Conservation (phyloP, 2,113 vertebrate species). For the Colistium nudipinnis region DNA sequence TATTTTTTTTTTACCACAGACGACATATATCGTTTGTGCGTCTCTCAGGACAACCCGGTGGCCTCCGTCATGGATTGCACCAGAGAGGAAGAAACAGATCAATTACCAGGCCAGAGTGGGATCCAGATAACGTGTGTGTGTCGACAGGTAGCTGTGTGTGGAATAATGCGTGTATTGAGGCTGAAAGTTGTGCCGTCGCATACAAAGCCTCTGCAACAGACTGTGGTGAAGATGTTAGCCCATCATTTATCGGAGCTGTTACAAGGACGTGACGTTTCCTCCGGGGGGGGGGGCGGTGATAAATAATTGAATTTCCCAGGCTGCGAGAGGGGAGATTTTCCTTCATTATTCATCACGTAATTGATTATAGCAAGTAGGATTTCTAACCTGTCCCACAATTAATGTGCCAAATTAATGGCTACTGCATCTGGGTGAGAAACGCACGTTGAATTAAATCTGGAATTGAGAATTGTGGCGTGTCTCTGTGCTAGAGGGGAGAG, state of each 20-base stretch:
- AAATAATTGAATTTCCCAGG: conserved; percentile 59
- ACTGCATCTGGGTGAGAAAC: conserved; percentile 62
- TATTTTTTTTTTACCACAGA: conserved; percentile 23
- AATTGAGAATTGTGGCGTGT: conserved; percentile 54
- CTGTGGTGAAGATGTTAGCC: conserved; percentile 37
- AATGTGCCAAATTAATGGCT: conserved; percentile 75
- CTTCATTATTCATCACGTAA: conserved; percentile 72
- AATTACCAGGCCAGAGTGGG: conserved; percentile 25
- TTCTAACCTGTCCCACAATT: conserved; percentile 66
- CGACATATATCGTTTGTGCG: conserved; percentile 19
- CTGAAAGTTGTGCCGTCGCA: background rate
- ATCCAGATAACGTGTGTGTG: conserved; percentile 4
- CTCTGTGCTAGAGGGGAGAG: conserved; percentile 26
- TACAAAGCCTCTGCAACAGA: background rate
- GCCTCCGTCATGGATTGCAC: conserved; percentile 49
- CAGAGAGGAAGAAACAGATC: conserved; percentile 61
- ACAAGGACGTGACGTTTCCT: conserved; percentile 30
- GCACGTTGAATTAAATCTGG: conserved; percentile 68
- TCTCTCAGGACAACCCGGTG: conserved; percentile 32
- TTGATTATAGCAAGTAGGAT: conserved; percentile 64
- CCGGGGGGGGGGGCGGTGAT: conserved; percentile 32
- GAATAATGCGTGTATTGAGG: conserved; percentile 3
- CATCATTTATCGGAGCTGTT: conserved; percentile 59
- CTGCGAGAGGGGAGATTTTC: conserved; percentile 39
- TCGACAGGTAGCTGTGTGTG: background rate